Base-by-base conservation (phyloP, 1,140 invertebrate species). In the Kradibia gibbosae region DNA sequence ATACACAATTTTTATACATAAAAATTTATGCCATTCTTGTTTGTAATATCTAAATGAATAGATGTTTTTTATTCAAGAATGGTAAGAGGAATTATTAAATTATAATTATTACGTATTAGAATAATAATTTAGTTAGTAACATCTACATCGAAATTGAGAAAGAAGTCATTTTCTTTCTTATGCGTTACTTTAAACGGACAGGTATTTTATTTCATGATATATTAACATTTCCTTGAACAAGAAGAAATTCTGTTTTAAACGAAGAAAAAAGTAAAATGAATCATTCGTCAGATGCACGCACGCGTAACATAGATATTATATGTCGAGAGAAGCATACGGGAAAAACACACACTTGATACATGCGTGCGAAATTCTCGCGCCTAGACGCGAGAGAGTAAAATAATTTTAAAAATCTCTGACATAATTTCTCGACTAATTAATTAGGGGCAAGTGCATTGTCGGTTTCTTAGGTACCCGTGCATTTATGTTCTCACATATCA, bases 371-470 rank as follows among this genome's bases (percentile, higher is more conserved):
- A 83, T 83, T 83, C 84, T 81, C 79, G 83, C 83, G 86, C 67
- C 25, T 57, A 15, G 15, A 36, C 0, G 36, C 22, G 65, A 13
- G 34, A 57, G 55, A 80, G 83, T 74, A 83, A 88, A 89, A 87
- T 88, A 88, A 83, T 86, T 88, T 88, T 82, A 88, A 88, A 88
- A 88, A 87, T 88, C 84, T 88, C 86, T 90, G 89, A 90, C 88
- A 90, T 90, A 90, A 90, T 88, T 88, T 89, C 88, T 86, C 86
- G 86, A 81, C 85, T 89, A 88, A 90, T 89, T 90, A 90, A 90
- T 90, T 89, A 90, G 84, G 75, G 73, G 72, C 62, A 53, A n/a
- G 67, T 20, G 45, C 50, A 81, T 77, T 81, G 73, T 76, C 36
- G 31, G 60, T 22, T 17, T 0, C 3, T 65, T 28, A 36, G 10